Evolutionary conservation across 2,113 vertebrate species (phyloP).

Genomic region (Oostethus manadensis): DNA sequence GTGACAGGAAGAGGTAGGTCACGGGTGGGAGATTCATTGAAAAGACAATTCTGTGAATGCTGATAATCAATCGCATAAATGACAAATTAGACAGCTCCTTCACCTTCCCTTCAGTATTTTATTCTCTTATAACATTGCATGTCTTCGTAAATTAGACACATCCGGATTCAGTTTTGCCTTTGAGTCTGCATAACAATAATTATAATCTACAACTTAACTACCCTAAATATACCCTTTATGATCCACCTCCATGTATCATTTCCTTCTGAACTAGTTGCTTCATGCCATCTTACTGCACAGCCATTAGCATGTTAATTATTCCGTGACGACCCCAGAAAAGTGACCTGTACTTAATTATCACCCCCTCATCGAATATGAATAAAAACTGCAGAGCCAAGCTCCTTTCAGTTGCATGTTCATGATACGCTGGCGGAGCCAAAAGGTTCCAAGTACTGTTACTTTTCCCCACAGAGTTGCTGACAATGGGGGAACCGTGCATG

Average conservation of each 20-base stretch:
- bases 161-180: too few relatives aligned
- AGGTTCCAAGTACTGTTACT: neutral
- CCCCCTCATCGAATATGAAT: conserved; percentile 21
- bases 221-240: too few relatives aligned
- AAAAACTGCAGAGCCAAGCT: conserved; percentile 10
- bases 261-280: neutral
- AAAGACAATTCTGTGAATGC: neutral
- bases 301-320: conserved; percentile 55
- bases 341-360: conserved; percentile 31
- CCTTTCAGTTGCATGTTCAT: neutral
- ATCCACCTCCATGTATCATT: too few relatives aligned
- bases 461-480: neutral
- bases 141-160: too few relatives aligned
- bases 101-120: too few relatives aligned
- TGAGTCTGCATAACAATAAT: too few relatives aligned
- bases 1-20: conserved; percentile 19
- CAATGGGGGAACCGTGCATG: too few relatives aligned
- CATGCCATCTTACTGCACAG: conserved; percentile 13
- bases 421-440: neutral
- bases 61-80: too few relatives aligned
- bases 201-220: too few relatives aligned
- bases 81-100: too few relatives aligned
- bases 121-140: too few relatives aligned
- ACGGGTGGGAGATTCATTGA: conserved; percentile 17
- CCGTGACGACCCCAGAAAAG: conserved; percentile 39